phyloP scores from a whole-genome alignment of 92 coral and sea anemone genomes.

The Muricea muricata region DNA sequence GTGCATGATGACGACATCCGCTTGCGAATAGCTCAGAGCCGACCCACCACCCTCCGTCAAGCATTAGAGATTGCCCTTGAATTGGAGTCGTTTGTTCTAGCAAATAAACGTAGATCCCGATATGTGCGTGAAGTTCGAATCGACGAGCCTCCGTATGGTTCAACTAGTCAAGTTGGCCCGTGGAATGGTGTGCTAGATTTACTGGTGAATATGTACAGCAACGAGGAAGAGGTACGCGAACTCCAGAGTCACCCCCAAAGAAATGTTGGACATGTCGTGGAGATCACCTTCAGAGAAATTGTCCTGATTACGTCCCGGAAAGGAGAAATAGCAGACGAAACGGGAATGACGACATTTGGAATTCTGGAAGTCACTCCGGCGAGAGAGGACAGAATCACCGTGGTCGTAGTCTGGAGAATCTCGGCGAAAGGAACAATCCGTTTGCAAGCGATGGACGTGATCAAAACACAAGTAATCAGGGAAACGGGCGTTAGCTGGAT shows the following conservation, averaged over 20 bases:
- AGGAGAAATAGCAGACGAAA: neutral
- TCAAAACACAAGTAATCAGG: conserved; percentile 2
- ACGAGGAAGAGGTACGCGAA: neutral
- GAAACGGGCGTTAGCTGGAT: conserved; percentile 24
- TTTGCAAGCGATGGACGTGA: neutral
- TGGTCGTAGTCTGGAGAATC: neutral
- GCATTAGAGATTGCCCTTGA: neutral
- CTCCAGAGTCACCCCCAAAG: too few species aligned
- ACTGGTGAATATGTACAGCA: neutral
- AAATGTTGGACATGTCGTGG: conserved; percentile 23
- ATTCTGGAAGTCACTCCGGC: neutral
- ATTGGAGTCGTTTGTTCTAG: conserved; percentile 13
- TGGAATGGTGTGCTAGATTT: neutral
- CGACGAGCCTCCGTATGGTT: neutral
- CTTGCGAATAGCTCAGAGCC: conserved; percentile 12
- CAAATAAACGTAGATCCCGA: neutral
- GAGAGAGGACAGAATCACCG: neutral
- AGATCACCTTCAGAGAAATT: conserved; percentile 19
- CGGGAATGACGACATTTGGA: neutral
- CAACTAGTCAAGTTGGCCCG: neutral
- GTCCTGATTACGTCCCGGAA: neutral
- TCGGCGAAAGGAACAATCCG: neutral
- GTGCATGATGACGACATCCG: conserved; percentile 12
- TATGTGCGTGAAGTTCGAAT: neutral
- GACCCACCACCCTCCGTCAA: conserved; percentile 6